These are phyloP conservation scores for Hapalemur alaotrensis DNA, from an alignment of 2,797 vertebrate species.

Conservation along the genomic window DNA sequence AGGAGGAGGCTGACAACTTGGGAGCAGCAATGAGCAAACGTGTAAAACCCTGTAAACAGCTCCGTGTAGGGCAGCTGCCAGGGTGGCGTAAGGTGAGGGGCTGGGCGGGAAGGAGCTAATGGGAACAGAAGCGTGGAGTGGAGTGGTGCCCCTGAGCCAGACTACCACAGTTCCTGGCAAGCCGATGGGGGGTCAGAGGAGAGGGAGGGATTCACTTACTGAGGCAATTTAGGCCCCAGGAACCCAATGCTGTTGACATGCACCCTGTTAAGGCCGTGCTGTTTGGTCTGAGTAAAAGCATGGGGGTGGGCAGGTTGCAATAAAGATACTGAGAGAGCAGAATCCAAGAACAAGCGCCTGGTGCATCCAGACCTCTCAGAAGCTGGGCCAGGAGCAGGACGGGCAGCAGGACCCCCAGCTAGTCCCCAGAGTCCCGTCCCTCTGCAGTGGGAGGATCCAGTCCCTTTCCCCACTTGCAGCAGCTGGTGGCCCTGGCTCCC, in stretches of 20 bases:
- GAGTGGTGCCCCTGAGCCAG: not conserved
- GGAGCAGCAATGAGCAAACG: conserved; percentile 14
- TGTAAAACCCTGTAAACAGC: not conserved
- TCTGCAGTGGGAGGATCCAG: not conserved
- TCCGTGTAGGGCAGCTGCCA: no score
- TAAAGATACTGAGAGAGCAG: not conserved
- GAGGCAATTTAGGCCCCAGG: not conserved
- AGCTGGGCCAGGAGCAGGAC: not conserved
- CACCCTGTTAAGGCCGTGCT: not conserved
- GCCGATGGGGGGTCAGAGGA: accelerated
- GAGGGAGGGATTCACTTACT: not conserved
- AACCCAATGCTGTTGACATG: accelerated
- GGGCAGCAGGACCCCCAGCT: not conserved
- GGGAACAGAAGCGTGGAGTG: not conserved
- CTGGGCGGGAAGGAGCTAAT: not conserved
- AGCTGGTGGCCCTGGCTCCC: accelerated
- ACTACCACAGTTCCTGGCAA: not conserved
- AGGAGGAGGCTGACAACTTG: conserved; percentile 35
- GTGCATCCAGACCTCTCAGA: not conserved
- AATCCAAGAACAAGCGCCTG: not conserved
- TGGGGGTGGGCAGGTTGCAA: not conserved
- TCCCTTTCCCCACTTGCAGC: not conserved
- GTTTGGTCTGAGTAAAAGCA: not conserved
- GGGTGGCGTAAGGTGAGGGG: accelerated
- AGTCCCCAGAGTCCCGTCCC: not conserved